phyloP scores from a whole-genome alignment of 2,797 vertebrate species.

The Thalassophryne amazonica region DNA sequence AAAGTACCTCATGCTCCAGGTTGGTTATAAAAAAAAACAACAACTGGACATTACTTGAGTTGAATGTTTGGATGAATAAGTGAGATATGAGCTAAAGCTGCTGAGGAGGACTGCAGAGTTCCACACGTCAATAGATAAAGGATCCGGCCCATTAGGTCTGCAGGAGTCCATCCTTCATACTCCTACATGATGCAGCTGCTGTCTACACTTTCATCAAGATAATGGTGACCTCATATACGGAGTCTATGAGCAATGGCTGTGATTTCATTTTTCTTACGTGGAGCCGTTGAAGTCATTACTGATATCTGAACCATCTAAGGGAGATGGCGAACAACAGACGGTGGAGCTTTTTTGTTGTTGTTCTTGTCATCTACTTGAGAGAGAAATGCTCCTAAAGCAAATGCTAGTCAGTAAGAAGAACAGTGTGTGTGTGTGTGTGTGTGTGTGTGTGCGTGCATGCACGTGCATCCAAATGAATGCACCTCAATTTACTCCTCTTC shows the following conservation, averaged over 20 bases:
- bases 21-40: too few species aligned
- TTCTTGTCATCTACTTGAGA: slow-evolving; percentile 32
- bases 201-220: slow-evolving; percentile 70
- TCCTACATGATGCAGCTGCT: slow-evolving; percentile 63
- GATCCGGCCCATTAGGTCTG: slow-evolving; percentile 62
- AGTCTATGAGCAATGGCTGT: slow-evolving; percentile 56
- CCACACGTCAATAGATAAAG: slow-evolving; percentile 54
- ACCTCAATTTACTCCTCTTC: slow-evolving; percentile 74
- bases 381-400: slow-evolving; percentile 44
- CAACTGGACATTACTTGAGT: slow-evolving; percentile 2
- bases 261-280: slow-evolving; percentile 56
- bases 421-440: slow-evolving; percentile 16
- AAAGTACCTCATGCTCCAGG: too few species aligned
- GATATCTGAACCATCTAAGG: slow-evolving; percentile 44
- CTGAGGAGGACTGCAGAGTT: slow-evolving; percentile 19
- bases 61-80: slow-evolving; percentile 23
- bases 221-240: slow-evolving; percentile 65
- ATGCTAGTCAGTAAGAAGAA: slow-evolving; percentile 47
- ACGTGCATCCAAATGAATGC: slow-evolving; percentile 60
- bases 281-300: slow-evolving; percentile 44
- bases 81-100: slow-evolving; percentile 14
- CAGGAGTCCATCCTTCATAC: slow-evolving; percentile 59
- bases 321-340: slow-evolving; percentile 29
- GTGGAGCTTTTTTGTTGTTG: slow-evolving; percentile 28
- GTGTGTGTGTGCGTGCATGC: slow-evolving; percentile 22